Evolutionary conservation across 2,113 vertebrate species (phyloP).

Genomic region (Chroicocephalus ridibundus): DNA sequence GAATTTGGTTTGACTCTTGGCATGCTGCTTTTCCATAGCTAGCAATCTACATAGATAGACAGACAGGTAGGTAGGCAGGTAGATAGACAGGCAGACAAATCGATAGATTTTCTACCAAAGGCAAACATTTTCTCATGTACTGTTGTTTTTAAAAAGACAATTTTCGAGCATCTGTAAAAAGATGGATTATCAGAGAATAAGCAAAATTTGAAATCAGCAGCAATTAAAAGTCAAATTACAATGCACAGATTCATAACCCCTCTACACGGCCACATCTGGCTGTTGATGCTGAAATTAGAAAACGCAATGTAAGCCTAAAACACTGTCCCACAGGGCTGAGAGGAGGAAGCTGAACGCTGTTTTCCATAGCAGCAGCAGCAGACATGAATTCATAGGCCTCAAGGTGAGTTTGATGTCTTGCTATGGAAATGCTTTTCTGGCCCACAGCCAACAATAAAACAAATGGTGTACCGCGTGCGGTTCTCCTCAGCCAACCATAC

Average conservation of each 20-base stretch:
- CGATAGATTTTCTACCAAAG: not conserved
- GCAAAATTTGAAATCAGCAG: not conserved
- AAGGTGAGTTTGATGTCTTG: not conserved
- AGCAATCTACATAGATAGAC: not conserved
- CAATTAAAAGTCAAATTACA: not conserved
- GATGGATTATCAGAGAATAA: not conserved
- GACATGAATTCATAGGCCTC: accelerated
- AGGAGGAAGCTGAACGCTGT: not conserved
- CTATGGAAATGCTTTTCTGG: not conserved
- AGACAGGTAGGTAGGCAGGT: not conserved
- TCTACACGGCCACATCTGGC: not conserved
- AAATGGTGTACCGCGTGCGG: not conserved
- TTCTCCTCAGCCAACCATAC: not conserved
- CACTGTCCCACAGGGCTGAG: accelerated
- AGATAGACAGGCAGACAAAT: not conserved
- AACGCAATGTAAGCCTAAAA: not conserved
- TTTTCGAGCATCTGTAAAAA: not conserved
- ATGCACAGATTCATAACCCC: not conserved
- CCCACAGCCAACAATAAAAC: not conserved
- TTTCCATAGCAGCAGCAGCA: not conserved
- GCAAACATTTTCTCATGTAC: not conserved
- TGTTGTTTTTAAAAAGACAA: not conserved
- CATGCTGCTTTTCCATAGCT: not conserved
- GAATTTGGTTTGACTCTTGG: not conserved
- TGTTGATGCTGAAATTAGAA: not conserved